Conservation (phyloP, 2,888 invertebrate species). For the Antitype chi region DNA sequence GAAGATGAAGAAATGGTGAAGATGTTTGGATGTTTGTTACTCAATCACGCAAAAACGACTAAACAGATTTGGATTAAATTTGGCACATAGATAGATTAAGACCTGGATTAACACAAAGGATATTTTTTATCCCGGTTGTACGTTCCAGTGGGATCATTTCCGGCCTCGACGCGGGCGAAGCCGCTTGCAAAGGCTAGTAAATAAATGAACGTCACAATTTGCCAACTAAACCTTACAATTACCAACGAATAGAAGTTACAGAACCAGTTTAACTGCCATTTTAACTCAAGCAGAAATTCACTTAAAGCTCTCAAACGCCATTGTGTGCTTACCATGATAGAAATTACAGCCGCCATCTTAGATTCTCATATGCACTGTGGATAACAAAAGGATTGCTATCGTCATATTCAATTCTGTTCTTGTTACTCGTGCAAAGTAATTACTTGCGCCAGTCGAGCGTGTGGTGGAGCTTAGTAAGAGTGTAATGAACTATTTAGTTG, state of each 20-base stretch:
- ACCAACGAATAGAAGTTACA: not conserved
- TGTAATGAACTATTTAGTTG: conserved; percentile 21
- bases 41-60: too few relatives aligned
- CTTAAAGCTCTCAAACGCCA: conserved; percentile 28
- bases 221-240: not conserved
- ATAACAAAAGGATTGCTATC: conserved; percentile 46
- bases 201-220: not conserved
- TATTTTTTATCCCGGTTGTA: too few relatives aligned
- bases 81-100: too few relatives aligned
- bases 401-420: conserved; percentile 52
- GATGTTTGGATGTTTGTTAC: too few relatives aligned
- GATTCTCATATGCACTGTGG: conserved; percentile 44
- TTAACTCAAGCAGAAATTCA: conserved; percentile 26
- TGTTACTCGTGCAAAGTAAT: conserved; percentile 52
- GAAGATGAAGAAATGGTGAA: too few relatives aligned
- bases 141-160: too few relatives aligned
- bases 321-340: conserved; percentile 5
- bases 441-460: conserved; percentile 44
- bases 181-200: too few relatives aligned
- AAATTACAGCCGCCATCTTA: conserved; percentile 28
- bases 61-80: too few relatives aligned
- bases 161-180: too few relatives aligned
- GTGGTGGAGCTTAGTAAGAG: conserved; percentile 20
- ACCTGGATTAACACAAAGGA: too few relatives aligned
- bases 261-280: not conserved